Percentiles rank a stretch among this genome's conserved stretches.
phyloP scores from a whole-genome alignment of 2,113 vertebrate genomes.

The Nerophis lumbriciformis region DNA sequence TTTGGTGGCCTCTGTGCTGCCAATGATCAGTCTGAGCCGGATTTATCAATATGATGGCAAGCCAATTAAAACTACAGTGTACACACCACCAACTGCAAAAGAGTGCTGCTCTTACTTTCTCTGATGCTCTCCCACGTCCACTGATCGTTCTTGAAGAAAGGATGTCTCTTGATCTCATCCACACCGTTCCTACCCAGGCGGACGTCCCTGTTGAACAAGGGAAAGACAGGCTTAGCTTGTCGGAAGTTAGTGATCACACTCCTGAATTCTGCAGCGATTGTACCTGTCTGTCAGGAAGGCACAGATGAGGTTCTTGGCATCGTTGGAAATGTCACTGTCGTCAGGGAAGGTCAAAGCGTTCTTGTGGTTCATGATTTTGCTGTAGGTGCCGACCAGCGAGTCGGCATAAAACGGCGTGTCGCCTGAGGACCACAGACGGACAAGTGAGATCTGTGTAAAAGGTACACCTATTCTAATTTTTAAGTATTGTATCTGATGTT shows the following conservation, averaged over 20 bases:
- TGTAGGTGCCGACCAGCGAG: constrained; percentile 97
- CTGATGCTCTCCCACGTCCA: constrained; percentile 96
- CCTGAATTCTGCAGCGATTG: constrained; percentile 13
- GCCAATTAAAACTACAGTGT: constrained; percentile 27
- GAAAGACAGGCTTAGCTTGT: not conserved
- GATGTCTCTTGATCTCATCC: constrained; percentile 94
- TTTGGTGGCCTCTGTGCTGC: constrained; percentile 33
- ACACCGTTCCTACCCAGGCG: constrained; percentile 92
- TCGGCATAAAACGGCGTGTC: constrained; percentile 99
- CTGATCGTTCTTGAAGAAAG: constrained; percentile 98
- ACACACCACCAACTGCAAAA: not conserved
- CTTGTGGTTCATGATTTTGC: constrained; percentile 99
- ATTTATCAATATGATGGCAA: constrained; percentile 44
- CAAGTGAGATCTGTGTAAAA: not conserved
- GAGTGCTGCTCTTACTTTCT: constrained; percentile 79
- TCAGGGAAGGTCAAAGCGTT: constrained; percentile 96
- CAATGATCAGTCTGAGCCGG: constrained; percentile 41
- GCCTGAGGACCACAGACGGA: constrained; percentile 63
- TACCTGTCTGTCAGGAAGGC: constrained; percentile 98
- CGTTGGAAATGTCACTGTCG: constrained; percentile 95
- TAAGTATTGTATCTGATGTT: too few relatives aligned
- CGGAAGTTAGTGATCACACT: not conserved
- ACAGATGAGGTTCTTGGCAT: constrained; percentile 98
- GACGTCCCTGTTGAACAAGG: constrained; percentile 77
- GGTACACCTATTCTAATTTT: not conserved